phyloP scores from a whole-genome alignment of 2,797 vertebrate genomes.

The Chiroxiphia lanceolata region DNA sequence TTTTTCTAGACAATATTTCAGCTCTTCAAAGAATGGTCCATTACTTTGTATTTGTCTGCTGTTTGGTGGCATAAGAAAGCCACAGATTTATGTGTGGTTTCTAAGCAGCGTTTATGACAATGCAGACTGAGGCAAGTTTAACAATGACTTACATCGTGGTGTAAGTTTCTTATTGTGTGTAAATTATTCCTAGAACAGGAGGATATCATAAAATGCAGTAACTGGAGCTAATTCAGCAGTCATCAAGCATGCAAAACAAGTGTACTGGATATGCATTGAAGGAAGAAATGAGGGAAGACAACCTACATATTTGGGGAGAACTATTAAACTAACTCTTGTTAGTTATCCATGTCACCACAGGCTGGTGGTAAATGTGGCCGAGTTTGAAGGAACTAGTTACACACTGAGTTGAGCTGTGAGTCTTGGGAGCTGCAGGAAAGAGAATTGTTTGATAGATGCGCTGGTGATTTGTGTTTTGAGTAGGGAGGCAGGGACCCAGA shows the following conservation, averaged over 20 bases:
- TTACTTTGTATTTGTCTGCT: not conserved
- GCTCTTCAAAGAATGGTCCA: not conserved
- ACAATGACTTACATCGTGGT: not conserved
- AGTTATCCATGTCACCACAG: not conserved
- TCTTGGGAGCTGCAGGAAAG: not conserved
- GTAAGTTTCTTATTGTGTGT: not conserved
- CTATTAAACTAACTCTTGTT: not conserved
- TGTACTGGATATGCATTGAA: not conserved
- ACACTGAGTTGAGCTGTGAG: not conserved
- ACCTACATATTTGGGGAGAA: not conserved
- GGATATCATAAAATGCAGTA: not conserved
- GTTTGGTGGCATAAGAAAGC: not conserved
- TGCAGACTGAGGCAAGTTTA: not conserved
- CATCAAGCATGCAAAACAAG: not conserved
- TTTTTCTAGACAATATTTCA: not conserved
- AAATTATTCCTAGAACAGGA: not conserved
- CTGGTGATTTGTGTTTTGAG: not conserved
- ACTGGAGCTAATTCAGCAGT: not conserved
- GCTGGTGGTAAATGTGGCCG: not conserved
- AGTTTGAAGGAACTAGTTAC: not conserved
- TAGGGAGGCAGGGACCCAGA: not conserved
- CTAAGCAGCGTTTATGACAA: not conserved
- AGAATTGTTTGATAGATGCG: not conserved
- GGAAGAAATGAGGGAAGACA: not conserved
- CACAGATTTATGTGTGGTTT: not conserved